phyloP scores from a whole-genome alignment of 2,888 invertebrate genomes.

The Candidula unifasciata region DNA sequence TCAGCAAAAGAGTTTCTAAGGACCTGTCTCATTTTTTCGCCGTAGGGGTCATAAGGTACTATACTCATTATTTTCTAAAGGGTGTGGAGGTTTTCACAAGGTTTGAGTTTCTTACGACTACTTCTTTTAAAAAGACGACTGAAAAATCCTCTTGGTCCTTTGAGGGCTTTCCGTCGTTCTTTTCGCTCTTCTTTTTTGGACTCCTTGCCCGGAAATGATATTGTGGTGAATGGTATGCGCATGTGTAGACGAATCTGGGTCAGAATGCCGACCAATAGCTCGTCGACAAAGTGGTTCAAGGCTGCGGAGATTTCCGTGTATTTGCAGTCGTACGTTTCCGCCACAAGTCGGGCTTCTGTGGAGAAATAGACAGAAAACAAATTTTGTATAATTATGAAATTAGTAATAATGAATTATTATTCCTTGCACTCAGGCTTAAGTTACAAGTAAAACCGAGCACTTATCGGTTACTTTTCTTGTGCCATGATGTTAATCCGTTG shows the following conservation, averaged over 20 bases:
- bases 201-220: constrained; percentile 53
- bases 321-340: constrained; percentile 85
- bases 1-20: no score
- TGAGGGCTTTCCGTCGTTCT: constrained; percentile 49
- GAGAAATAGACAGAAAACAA: constrained; percentile 22
- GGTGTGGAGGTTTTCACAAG: constrained; percentile 56
- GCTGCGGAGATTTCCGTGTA: constrained; percentile 97
- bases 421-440: no score
- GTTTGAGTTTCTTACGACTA: constrained; percentile 51
- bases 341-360: constrained; percentile 64
- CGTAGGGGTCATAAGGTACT: no score
- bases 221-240: constrained; percentile 57
- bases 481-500: no score
- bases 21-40: no score
- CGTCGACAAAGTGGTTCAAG: constrained; percentile 97
- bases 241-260: constrained; percentile 91
- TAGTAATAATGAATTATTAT: no score
- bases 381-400: no score
- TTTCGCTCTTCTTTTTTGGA: constrained; percentile 42
- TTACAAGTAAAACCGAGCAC: no score
- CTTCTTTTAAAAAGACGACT: constrained; percentile 58
- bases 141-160: constrained; percentile 60
- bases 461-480: no score
- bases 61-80: constrained; percentile 14
- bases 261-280: constrained; percentile 92